Evolutionary conservation across 2,888 invertebrate genomes (phyloP), one percentile per base, ranked within the genome.

Genomic region (Limenitis camilla): DNA sequence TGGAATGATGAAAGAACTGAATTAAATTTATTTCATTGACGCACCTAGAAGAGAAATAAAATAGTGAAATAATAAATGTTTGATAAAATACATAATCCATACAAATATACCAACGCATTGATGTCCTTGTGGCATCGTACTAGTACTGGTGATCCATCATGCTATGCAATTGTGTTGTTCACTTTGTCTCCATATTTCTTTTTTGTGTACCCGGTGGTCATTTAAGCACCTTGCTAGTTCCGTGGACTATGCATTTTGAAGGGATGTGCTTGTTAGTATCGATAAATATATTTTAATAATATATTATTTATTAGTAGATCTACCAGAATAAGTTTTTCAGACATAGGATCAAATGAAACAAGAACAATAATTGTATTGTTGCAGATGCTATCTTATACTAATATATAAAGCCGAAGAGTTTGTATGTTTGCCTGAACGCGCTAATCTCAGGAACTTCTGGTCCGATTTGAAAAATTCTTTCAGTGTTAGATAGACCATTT

Each of bases 191-290:
- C 64, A 62, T 62, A 52, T 59, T 64, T 68, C 68, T 72, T 74
- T 73, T 69, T 60, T 56, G 43, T 41, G 61, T 68, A 74, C 81
- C 79, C 83, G 83, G 81, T 83, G 84, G 85, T 84, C 85, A 84
- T 62, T 72, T 63, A 64, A 71, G 68, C 81, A 79, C 78, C 78
- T 78, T 77, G 74, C 67, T 67, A 59, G 53, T 65, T 63, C 61
- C 58, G 56, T 61, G 68, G 64, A 67, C 66, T 72, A 76, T 72
- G 69, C 66, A 66, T 58, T 59, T 0, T n/a, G 9, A 75, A 77
- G 74, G 59, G 74, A 67, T 67, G 77, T 30, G 47, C 10, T 8
- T 11, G 4, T 5, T 3, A 39, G 8, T 19, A 30, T 52, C n/a
- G n/a, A n/a, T n/a, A n/a, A n/a, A 48, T 52, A 55, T 52, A 58